Evolutionary conservation across 2,797 vertebrate species (phyloP).

Genomic region (Sciurus vulgaris): DNA sequence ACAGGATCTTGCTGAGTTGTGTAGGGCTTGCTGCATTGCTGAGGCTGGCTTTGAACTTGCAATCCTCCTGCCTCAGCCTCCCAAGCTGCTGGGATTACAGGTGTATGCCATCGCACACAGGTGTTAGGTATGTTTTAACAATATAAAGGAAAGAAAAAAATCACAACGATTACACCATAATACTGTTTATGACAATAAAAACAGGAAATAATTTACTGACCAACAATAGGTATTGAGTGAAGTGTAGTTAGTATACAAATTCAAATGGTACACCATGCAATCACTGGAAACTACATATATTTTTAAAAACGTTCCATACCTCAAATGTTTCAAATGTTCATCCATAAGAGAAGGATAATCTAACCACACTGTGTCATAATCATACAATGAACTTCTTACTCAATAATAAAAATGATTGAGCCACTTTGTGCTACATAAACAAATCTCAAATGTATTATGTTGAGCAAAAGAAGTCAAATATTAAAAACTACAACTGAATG

Average conservation of each 20-base stretch:
- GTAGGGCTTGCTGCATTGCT: no score
- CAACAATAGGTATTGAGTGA: background rate
- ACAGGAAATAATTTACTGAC: background rate
- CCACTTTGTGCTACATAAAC: background rate
- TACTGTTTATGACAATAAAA: conserved; percentile 4
- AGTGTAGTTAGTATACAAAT: background rate
- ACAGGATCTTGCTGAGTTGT: no score
- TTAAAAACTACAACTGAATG: background rate
- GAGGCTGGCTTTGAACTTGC: no score
- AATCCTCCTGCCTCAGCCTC: no score
- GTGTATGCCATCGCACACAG: no score
- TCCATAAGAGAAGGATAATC: background rate
- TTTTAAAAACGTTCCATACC: background rate
- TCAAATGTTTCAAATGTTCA: background rate
- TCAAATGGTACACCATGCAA: background rate
- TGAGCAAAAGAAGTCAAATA: conserved; percentile 31
- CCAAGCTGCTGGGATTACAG: no score
- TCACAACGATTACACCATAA: background rate
- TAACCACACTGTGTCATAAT: conserved; percentile 7
- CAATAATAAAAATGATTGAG: background rate
- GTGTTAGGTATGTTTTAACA: background rate
- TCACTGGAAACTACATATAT: background rate
- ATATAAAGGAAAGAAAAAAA: background rate
- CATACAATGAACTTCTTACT: background rate
- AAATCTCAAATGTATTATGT: background rate